phyloP scores from a whole-genome alignment of 2,888 invertebrate genomes.

The Cerceris ruficornis region DNA sequence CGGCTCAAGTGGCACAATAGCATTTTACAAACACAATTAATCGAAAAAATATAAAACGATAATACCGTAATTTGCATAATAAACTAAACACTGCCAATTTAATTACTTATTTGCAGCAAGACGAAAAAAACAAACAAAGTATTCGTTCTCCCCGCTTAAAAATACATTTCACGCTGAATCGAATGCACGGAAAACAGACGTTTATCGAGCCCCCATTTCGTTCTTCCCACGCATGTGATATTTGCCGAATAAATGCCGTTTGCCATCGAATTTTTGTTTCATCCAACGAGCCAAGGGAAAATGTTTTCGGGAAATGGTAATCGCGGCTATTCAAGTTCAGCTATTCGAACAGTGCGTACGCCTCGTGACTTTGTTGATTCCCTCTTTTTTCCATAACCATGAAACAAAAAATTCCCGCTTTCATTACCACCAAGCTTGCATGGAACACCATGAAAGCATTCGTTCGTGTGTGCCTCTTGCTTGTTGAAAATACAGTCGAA shows the following conservation, averaged over 20 bases:
- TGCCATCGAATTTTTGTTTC: not conserved
- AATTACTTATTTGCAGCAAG: no score
- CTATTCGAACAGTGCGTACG: not conserved
- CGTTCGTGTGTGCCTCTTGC: no score
- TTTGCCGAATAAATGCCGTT: conserved; percentile 3
- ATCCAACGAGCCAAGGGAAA: not conserved
- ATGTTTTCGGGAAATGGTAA: conserved; percentile 1
- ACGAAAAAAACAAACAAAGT: not conserved
- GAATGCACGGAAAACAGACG: conserved; percentile 25
- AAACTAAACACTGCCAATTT: no score
- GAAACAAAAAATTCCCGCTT: not conserved
- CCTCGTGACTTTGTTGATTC: not conserved
- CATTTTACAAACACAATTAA: no score
- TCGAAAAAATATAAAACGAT: no score
- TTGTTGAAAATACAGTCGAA: no score
- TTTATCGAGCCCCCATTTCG: not conserved
- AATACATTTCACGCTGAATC: conserved; percentile 21
- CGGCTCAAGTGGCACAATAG: no score
- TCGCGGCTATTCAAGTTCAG: not conserved
- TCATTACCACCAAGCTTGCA: not conserved
- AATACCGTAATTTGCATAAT: no score
- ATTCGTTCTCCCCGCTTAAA: conserved; percentile 3
- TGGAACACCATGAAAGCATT: no score
- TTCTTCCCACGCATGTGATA: not conserved
- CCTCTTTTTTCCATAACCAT: not conserved